These are phyloP conservation scores for Drosophila longiperda DNA, from an alignment of 2,888 invertebrate species.

Conservation along the genomic window DNA sequence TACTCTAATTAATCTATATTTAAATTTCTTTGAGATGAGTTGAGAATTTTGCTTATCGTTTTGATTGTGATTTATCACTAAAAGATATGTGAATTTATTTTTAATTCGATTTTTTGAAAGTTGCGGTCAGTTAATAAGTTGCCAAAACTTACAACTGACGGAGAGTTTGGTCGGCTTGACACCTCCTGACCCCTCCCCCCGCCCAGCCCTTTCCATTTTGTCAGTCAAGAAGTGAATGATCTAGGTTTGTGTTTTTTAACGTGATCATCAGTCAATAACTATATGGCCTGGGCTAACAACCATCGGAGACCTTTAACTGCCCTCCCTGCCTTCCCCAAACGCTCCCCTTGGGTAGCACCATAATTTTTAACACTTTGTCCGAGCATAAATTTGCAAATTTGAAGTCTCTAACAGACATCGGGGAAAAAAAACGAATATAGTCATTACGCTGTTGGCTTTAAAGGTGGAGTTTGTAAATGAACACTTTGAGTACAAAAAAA, in stretches of 20 bases:
- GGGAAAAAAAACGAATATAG: slow-evolving; percentile 2
- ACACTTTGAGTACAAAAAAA: slow-evolving; percentile 10
- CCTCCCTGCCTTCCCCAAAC: neutral
- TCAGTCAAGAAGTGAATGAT: neutral
- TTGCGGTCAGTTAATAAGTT: neutral
- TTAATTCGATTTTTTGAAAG: neutral
- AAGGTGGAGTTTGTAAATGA: neutral
- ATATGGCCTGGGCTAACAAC: neutral
- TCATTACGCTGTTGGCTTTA: neutral
- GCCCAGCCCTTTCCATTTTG: neutral
- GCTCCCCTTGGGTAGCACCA: neutral
- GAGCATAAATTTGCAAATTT: slow-evolving; percentile 3
- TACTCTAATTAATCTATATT: neutral
- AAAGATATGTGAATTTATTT: neutral
- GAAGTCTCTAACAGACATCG: neutral
- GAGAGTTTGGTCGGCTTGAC: neutral
- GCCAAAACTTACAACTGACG: neutral
- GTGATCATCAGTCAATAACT: neutral
- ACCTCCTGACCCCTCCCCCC: neutral
- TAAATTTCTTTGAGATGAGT: neutral
- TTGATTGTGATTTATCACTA: neutral
- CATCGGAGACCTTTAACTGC: neutral
- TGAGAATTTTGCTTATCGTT: neutral
- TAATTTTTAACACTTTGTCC: neutral
- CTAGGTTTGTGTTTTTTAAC: neutral